These are phyloP conservation scores for Diploscapter pachys DNA, from an alignment of 1,140 invertebrate species.

Conservation along the genomic window DNA sequence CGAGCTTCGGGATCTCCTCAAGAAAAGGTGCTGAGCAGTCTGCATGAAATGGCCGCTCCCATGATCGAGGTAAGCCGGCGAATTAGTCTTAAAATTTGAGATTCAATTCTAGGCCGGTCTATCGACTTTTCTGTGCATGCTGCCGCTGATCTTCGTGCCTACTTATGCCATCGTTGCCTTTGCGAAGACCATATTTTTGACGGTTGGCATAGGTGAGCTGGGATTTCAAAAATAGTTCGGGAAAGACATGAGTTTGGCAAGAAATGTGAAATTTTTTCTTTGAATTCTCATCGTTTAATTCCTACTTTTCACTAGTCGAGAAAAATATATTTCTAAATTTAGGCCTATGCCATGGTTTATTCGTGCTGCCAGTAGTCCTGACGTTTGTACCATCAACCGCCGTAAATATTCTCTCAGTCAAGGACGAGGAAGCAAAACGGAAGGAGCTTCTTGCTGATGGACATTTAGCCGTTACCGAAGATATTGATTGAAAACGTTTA, in stretches of 20 bases:
- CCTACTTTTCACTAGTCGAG: no score
- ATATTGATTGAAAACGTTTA: no score
- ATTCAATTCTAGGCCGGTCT: constrained; percentile 39
- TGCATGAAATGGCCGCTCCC: constrained; percentile 51
- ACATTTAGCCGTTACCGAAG: no score
- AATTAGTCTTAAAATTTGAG: constrained; percentile 19
- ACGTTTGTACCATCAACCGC: not conserved
- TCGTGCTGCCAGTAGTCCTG: constrained; percentile 37
- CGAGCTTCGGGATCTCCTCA: constrained; percentile 23
- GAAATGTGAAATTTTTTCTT: not conserved
- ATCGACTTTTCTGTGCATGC: constrained; percentile 52
- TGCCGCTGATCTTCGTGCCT: constrained; percentile 51
- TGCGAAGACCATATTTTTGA: constrained; percentile 54
- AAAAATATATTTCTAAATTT: constrained; percentile 2
- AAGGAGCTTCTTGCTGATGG: no score
- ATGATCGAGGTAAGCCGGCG: constrained; percentile 39
- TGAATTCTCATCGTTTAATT: not conserved
- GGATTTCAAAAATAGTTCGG: not conserved
- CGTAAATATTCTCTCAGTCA: no score
- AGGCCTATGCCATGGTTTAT: constrained; percentile 40
- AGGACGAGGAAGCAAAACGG: no score
- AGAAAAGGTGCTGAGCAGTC: constrained; percentile 44
- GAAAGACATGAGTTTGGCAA: no score
- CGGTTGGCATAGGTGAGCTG: constrained; percentile 40
- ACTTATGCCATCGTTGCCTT: constrained; percentile 58